Conservation (phyloP, 2,888 invertebrate species). For the Mayetiola destructor region DNA sequence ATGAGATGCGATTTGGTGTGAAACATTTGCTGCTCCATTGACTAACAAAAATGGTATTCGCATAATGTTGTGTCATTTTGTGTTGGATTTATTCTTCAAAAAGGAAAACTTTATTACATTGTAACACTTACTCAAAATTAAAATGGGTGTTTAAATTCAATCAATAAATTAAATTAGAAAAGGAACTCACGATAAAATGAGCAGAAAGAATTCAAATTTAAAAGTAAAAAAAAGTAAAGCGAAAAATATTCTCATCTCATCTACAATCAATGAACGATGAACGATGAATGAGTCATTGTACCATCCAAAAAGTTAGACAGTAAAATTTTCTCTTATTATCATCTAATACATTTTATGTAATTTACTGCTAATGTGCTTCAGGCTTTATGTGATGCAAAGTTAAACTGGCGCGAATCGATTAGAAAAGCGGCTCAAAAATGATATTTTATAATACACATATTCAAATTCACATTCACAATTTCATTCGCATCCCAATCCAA, state of each 20-base stretch:
- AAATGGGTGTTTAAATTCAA: constrained; percentile 13
- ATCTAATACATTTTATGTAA: constrained; percentile 2
- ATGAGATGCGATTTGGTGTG: no score
- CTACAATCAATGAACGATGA: background rate
- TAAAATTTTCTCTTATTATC: no score
- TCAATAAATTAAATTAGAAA: constrained; percentile 11
- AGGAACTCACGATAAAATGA: background rate
- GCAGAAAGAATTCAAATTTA: no score
- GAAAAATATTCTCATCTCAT: background rate
- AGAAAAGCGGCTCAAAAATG: no score
- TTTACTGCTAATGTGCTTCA: background rate
- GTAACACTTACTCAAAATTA: constrained; percentile 1
- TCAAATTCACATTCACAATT: background rate
- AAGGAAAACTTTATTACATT: background rate
- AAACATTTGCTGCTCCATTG: background rate
- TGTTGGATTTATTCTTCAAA: background rate
- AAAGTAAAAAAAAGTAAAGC: background rate
- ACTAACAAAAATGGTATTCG: background rate
- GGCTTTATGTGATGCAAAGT: background rate
- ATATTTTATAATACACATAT: no score
- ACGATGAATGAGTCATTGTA: background rate
- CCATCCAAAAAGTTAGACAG: background rate
- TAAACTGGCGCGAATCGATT: background rate
- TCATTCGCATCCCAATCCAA: background rate
- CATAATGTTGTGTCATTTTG: constrained; percentile 6